Evolutionary conservation across 2,888 invertebrate species (phyloP).

Genomic region (Bembecia ichneumoniformis): DNA sequence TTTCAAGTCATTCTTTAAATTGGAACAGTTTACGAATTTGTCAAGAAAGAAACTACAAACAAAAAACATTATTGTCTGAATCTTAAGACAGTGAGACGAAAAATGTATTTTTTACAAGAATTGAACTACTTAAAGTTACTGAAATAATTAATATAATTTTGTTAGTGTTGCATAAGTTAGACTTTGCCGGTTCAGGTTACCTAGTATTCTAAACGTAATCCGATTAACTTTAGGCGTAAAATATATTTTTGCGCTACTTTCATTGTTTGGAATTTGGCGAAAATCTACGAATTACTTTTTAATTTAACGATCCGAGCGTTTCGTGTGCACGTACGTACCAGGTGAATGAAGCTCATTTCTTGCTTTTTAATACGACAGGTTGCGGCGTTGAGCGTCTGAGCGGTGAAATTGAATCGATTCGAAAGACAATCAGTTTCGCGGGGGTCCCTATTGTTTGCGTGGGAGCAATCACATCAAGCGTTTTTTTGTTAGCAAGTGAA

Average conservation of each 20-base stretch:
- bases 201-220: no score
- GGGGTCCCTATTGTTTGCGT: conserved; percentile 56
- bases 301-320: conserved; percentile 16
- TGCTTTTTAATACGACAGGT: conserved; percentile 25
- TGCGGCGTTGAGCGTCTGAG: conserved; percentile 18
- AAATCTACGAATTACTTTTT: conserved; percentile 13
- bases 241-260: conserved; percentile 14
- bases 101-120: no score
- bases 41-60: no score
- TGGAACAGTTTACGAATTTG: no score
- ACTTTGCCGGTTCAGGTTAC: no score
- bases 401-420: conserved; percentile 56
- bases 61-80: no score
- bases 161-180: no score
- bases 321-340: conserved; percentile 14
- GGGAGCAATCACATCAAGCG: conserved; percentile 41
- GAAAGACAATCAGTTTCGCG: conserved; percentile 47
- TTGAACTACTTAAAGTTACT: no score
- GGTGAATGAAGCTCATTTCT: conserved; percentile 34
- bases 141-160: no score
- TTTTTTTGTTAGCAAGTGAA: conserved; percentile 35
- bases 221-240: conserved; percentile 6
- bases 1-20: no score
- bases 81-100: no score
- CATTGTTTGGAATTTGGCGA: conserved; percentile 22